A percentile compares a stretch with the other conserved stretches of the same genome.
Evolutionary conservation across 2,888 invertebrate genomes (phyloP).

Genomic region (Trachelus tabidus): DNA sequence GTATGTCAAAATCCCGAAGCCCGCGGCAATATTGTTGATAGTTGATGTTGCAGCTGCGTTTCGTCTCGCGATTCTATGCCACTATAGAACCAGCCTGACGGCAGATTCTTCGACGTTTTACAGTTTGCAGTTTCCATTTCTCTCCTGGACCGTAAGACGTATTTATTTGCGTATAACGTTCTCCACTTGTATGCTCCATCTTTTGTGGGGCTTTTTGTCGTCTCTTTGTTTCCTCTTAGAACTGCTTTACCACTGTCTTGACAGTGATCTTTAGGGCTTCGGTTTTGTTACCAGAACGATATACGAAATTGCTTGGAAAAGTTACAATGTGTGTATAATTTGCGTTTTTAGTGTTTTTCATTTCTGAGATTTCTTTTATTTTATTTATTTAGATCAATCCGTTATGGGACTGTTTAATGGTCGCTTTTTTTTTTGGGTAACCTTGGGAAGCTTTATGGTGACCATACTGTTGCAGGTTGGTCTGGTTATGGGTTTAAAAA

Average conservation of each 20-base stretch:
- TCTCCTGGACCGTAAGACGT: background rate
- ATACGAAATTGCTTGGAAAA: background rate
- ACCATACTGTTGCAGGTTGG: background rate
- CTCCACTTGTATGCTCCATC: background rate
- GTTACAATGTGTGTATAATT: background rate
- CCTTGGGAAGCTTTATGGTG: background rate
- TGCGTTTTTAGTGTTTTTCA: background rate
- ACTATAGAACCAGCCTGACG: background rate
- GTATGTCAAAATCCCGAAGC: constrained; percentile 42
- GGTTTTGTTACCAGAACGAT: background rate
- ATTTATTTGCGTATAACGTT: background rate
- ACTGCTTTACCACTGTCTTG: background rate
- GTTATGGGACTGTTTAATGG: background rate
- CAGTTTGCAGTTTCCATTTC: background rate
- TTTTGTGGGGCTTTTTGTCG: background rate
- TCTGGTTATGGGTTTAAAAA: background rate
- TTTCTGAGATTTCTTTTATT: background rate
- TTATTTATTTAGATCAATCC: background rate
- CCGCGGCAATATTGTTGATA: constrained; percentile 61
- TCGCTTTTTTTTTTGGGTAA: background rate
- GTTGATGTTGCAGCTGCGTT: constrained; percentile 56
- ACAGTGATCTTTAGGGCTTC: background rate
- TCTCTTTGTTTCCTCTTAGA: background rate
- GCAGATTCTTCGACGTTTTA: background rate
- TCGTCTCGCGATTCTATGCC: constrained; percentile 14